These are phyloP conservation scores for Octonoba sinensis DNA, from an alignment of 2,888 invertebrate species.

Conservation along the genomic window DNA sequence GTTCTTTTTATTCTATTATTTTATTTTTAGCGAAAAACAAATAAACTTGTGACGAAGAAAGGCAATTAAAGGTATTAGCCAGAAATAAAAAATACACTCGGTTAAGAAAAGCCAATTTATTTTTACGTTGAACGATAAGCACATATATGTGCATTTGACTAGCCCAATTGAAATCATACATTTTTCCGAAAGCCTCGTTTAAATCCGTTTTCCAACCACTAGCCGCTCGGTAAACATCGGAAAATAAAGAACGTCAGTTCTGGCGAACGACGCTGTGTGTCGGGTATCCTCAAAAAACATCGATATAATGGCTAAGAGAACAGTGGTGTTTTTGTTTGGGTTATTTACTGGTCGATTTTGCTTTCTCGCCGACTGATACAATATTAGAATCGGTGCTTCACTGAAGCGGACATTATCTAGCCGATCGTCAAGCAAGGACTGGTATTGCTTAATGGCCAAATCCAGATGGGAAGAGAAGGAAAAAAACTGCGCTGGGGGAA, in stretches of 20 bases:
- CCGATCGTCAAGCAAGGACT: constrained; percentile 30
- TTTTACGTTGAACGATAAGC: constrained; percentile 33
- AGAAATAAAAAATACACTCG: too few relatives aligned
- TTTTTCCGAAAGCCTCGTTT: constrained; percentile 25
- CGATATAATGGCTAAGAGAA: constrained; percentile 50
- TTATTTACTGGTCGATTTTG: constrained; percentile 45
- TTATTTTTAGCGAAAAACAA: too few relatives aligned
- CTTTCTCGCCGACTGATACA: constrained; percentile 45
- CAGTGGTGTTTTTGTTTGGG: constrained; percentile 42
- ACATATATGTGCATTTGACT: constrained; percentile 38
- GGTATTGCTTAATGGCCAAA: constrained; percentile 52
- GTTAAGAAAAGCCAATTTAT: constrained; percentile 33
- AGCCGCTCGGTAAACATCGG: constrained; percentile 36
- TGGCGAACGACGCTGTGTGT: constrained; percentile 25
- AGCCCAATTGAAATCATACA: constrained; percentile 48
- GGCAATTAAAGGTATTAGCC: too few relatives aligned
- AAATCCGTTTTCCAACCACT: constrained; percentile 45
- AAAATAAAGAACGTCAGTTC: constrained; percentile 11
- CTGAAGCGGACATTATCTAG: constrained; percentile 40
- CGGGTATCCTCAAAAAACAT: constrained; percentile 35
- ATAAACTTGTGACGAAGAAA: too few relatives aligned
- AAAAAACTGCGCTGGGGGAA: too few relatives aligned
- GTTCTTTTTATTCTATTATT: too few relatives aligned
- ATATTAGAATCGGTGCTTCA: constrained; percentile 55
- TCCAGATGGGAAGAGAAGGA: constrained; percentile 27